Percentiles rank a stretch among this genome's conserved stretches.
Conservation (phyloP, 2,888 invertebrate genomes). For the Drosophila histrio region DNA sequence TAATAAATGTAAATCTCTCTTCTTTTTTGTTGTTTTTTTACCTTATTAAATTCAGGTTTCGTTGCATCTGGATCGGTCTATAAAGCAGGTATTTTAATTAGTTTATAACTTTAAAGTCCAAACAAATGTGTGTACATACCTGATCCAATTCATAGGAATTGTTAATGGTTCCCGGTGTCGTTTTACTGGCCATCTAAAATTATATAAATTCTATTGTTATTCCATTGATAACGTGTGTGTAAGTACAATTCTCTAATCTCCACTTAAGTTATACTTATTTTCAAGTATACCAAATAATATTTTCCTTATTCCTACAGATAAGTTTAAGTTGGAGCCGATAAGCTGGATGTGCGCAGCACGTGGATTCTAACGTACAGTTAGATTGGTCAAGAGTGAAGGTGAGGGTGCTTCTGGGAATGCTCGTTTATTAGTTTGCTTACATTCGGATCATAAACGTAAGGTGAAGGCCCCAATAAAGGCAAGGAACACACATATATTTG, state of each 20-base stretch:
- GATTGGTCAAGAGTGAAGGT: slow-evolving; percentile 24
- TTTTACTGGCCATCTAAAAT: slow-evolving; percentile 58
- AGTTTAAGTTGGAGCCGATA: slow-evolving; percentile 2
- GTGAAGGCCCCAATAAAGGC: slow-evolving; percentile 3
- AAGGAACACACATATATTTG: neutral
- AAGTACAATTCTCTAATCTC: slow-evolving; percentile 2
- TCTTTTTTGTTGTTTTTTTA: too few species aligned
- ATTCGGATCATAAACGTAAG: slow-evolving; percentile 6
- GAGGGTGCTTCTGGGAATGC: slow-evolving; percentile 1
- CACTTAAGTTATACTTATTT: neutral
- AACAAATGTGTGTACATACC: slow-evolving; percentile 51
- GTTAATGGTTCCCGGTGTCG: slow-evolving; percentile 63
- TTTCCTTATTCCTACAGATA: slow-evolving; percentile 7
- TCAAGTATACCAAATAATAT: neutral
- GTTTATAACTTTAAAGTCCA: neutral
- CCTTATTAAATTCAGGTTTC: slow-evolving; percentile 44
- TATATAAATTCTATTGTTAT: slow-evolving; percentile 19
- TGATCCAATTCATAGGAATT: slow-evolving; percentile 69
- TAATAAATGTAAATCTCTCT: neutral
- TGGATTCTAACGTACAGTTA: slow-evolving; percentile 7
- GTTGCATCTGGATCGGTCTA: slow-evolving; percentile 33
- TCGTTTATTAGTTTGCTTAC: neutral
- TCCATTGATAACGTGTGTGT: slow-evolving; percentile 8
- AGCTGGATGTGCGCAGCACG: slow-evolving; percentile 23
- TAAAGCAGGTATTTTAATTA: neutral